These are phyloP conservation scores for Tolypeutes matacus DNA, from an alignment of 2,797 vertebrate genomes.

Conservation along the genomic window DNA sequence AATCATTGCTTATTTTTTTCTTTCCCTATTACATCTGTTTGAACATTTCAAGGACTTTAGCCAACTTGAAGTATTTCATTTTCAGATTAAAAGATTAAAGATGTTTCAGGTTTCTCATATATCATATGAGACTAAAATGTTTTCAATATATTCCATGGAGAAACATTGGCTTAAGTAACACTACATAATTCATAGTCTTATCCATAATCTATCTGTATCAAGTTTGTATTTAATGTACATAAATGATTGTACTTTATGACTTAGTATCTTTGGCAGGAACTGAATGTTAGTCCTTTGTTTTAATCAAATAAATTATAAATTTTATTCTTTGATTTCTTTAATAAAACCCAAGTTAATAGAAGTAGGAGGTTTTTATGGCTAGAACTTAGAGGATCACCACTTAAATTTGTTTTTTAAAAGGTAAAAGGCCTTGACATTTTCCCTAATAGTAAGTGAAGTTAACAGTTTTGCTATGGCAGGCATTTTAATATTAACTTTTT, in stretches of 20 bases:
- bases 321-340: neutral
- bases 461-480: neutral
- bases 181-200: neutral
- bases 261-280: neutral
- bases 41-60: neutral
- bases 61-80: neutral
- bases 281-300: neutral
- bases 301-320: neutral
- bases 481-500: constrained; percentile 43
- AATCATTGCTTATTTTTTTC: neutral
- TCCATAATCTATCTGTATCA: neutral
- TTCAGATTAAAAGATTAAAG: neutral
- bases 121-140: neutral
- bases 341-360: neutral
- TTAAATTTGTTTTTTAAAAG: neutral
- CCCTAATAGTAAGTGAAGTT: neutral
- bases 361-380: neutral
- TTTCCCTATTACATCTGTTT: neutral
- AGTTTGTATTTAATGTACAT: neutral
- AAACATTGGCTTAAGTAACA: constrained; percentile 30
- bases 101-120: neutral
- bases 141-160: neutral
- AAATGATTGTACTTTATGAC: neutral
- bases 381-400: neutral
- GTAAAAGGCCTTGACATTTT: neutral